Evolutionary conservation across 2,113 vertebrate genomes (phyloP).

Genomic region (Hippocampus abdominalis): DNA sequence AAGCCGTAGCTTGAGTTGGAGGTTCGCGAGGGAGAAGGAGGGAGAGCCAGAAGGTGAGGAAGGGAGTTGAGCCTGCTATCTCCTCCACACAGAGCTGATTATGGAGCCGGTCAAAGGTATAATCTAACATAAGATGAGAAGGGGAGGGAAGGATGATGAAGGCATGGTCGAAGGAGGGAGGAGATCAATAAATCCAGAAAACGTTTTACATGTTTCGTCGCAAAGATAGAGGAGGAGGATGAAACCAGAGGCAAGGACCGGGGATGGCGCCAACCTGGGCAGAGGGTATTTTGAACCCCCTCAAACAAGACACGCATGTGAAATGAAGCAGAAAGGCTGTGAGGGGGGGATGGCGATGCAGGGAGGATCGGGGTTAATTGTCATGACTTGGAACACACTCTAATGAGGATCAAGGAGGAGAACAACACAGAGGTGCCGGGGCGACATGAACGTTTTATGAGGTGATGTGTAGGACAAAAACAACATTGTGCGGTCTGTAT

Average conservation of each 20-base stretch:
- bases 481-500: too few species aligned
- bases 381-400: constrained; percentile 5
- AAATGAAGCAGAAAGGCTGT: constrained; percentile 31
- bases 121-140: constrained; percentile 13
- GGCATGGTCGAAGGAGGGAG: neutral
- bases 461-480: neutral
- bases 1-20: neutral
- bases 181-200: neutral
- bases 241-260: neutral
- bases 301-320: constrained; percentile 18
- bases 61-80: constrained; percentile 11
- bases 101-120: constrained; percentile 7
- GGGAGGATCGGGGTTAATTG: constrained; percentile 24
- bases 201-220: neutral
- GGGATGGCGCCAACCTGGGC: neutral
- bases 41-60: constrained; percentile 1
- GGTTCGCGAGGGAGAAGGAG: neutral
- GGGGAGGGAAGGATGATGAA: neutral
- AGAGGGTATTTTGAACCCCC: neutral
- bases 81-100: neutral
- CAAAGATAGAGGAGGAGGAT: neutral
- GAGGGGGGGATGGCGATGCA: constrained; percentile 13
- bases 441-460: neutral
- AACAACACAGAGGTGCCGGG: neutral
- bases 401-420: neutral